These are phyloP conservation scores for Capra hircus DNA, from an alignment of 2,113 vertebrate genomes.

Conservation along the genomic window DNA sequence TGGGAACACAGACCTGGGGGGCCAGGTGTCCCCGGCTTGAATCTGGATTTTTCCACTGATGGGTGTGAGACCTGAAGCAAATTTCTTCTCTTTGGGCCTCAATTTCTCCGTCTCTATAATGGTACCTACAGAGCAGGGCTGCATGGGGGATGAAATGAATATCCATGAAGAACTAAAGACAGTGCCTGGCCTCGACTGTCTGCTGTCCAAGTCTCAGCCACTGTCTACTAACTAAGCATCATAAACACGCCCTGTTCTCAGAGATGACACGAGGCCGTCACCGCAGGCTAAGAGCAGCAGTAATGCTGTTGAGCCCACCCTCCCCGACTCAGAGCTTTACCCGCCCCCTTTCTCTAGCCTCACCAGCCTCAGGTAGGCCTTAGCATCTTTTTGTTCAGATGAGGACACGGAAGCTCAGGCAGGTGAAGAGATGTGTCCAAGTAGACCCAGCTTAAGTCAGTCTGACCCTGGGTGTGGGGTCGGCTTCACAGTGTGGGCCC, in stretches of 20 bases:
- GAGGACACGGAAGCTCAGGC: not conserved
- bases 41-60: not conserved
- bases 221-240: not conserved
- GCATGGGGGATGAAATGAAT: not conserved
- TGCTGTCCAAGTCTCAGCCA: not conserved
- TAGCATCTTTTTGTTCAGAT: not conserved
- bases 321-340: not conserved
- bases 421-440: not conserved
- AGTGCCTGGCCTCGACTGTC: accelerated
- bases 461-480: too few species aligned
- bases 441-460: not conserved
- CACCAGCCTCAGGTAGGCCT: not conserved
- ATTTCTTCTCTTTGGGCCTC: not conserved
- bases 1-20: not conserved
- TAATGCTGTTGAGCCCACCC: not conserved
- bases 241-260: not conserved
- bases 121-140: not conserved
- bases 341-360: not conserved
- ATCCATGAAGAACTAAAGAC: not conserved
- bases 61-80: not conserved
- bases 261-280: accelerated
- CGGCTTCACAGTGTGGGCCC: not conserved
- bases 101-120: not conserved
- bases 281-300: not conserved
- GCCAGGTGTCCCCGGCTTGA: not conserved